phyloP scores from a whole-genome alignment of 2,113 vertebrate species.

The Rhinopomastus cyanomelas region DNA sequence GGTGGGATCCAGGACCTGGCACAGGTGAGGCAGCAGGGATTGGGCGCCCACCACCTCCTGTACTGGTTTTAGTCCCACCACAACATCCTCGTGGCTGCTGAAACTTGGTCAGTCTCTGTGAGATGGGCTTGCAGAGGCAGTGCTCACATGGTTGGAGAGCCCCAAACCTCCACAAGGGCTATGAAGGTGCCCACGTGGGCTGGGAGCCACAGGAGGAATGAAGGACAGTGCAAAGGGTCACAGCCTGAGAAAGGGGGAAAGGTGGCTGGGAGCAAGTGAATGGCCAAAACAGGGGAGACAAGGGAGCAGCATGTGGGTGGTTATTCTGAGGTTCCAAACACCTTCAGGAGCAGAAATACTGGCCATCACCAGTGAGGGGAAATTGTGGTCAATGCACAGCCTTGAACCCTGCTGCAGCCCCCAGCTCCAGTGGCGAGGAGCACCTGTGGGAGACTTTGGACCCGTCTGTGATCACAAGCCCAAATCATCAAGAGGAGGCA shows the following conservation, averaged over 20 bases:
- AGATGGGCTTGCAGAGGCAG: fast-evolving
- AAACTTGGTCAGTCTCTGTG: background rate
- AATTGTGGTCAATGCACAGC: background rate
- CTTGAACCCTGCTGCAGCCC: background rate
- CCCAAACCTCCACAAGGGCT: background rate
- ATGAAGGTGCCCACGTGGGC: fast-evolving
- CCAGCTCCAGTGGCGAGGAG: background rate
- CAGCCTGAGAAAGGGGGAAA: background rate
- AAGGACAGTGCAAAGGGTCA: background rate
- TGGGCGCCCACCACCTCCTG: background rate
- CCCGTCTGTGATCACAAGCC: background rate
- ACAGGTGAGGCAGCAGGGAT: fast-evolving
- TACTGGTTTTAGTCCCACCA: fast-evolving
- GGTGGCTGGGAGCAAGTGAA: fast-evolving
- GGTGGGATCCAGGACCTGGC: background rate
- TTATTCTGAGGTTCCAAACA: background rate
- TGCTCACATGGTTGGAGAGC: background rate
- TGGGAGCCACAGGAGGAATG: background rate
- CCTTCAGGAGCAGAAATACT: background rate
- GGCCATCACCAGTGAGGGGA: fast-evolving
- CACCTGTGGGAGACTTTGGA: background rate
- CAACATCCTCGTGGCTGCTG: background rate
- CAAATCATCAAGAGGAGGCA: background rate
- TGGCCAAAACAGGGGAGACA: background rate
- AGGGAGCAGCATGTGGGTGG: fast-evolving